phyloP scores from a whole-genome alignment of 2,888 invertebrate species.

The Ecdyonurus torrentis region DNA sequence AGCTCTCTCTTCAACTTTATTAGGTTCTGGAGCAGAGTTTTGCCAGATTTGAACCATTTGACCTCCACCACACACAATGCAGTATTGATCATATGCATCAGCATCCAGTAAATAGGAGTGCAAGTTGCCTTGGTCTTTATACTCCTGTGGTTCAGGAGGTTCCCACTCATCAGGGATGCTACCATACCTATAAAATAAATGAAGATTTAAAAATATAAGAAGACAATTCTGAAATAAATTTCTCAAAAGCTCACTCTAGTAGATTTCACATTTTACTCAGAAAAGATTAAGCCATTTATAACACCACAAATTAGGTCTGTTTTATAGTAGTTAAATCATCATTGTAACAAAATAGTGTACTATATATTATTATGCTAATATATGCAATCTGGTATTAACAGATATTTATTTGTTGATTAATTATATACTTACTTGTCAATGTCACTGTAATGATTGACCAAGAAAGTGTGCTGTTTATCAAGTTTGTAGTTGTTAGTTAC shows the following conservation, averaged over 20 bases:
- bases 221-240: too few relatives aligned
- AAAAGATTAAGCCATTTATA: not conserved
- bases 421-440: conserved; percentile 71
- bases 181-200: conserved; percentile 48
- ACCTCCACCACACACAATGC: conserved; percentile 71
- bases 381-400: not conserved
- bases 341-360: too few relatives aligned
- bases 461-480: conserved; percentile 89
- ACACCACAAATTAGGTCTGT: not conserved
- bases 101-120: conserved; percentile 85
- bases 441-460: conserved; percentile 87
- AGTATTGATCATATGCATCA: conserved; percentile 92
- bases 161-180: conserved; percentile 88
- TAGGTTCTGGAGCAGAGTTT: conserved; percentile 77
- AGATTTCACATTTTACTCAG: not conserved
- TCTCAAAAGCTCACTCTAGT: not conserved
- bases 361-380: not conserved
- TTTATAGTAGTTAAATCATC: not conserved
- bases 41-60: conserved; percentile 73
- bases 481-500: conserved; percentile 82
- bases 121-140: conserved; percentile 81
- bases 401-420: not conserved
- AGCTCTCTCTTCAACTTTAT: conserved; percentile 60
- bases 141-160: conserved; percentile 73
- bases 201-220: too few relatives aligned